These are phyloP conservation scores for Bombus sylvicola DNA, from an alignment of 1,140 invertebrate genomes.

Conservation along the genomic window DNA sequence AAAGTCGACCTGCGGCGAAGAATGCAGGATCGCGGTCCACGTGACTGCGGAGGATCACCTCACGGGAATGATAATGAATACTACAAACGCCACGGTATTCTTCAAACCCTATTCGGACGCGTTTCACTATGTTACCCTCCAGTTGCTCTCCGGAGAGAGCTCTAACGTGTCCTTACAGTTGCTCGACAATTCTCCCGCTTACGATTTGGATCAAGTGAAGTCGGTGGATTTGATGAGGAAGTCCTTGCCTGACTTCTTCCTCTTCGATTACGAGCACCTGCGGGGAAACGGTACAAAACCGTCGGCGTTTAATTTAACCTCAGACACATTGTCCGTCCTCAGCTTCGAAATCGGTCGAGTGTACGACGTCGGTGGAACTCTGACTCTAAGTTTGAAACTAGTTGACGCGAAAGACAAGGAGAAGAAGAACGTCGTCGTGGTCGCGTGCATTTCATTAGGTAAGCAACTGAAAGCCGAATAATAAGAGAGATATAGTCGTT, in stretches of 20 bases:
- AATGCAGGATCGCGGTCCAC: conserved; percentile 72
- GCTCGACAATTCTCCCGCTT: neutral
- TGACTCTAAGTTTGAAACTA: conserved; percentile 86
- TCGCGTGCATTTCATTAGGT: conserved; percentile 78
- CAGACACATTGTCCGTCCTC: conserved; percentile 84
- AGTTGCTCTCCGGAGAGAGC: conserved; percentile 67
- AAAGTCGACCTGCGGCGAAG: conserved; percentile 72
- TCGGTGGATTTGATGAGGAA: conserved; percentile 84
- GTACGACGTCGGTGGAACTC: conserved; percentile 88
- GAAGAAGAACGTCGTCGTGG: conserved; percentile 75
- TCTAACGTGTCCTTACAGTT: conserved; percentile 67
- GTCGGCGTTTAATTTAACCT: conserved; percentile 86
- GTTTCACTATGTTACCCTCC: conserved; percentile 84
- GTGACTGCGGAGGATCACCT: conserved; percentile 70
- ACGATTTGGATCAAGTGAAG: conserved; percentile 17
- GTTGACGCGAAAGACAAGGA: conserved; percentile 83
- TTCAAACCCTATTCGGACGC: conserved; percentile 84
- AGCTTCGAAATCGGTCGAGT: conserved; percentile 87
- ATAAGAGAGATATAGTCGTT: neutral
- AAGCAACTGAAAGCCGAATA: conserved; percentile 1
- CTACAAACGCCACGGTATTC: conserved; percentile 65
- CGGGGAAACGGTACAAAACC: conserved; percentile 85
- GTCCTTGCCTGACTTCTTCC: conserved; percentile 87
- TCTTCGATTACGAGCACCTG: conserved; percentile 87
- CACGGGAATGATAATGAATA: conserved; percentile 60